Evolutionary conservation across 2,113 vertebrate genomes (phyloP).

Genomic region (Strigops habroptila): DNA sequence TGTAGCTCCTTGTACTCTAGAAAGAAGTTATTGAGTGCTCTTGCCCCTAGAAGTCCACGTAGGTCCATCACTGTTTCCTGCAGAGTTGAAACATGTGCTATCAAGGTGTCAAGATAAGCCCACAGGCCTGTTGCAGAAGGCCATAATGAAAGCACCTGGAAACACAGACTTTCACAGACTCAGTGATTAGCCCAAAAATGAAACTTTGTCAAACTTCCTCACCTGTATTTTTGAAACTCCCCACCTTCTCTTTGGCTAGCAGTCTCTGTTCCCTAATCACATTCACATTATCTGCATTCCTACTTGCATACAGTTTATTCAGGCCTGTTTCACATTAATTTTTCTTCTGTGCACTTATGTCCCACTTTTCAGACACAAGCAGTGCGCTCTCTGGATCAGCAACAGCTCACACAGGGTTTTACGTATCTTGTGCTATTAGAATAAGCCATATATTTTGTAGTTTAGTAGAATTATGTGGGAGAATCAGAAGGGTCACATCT

Average conservation of each 20-base stretch:
- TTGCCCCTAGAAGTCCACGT: neutral
- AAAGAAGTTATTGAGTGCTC: neutral
- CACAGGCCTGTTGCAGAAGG: neutral
- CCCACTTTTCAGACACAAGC: neutral
- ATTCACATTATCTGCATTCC: neutral
- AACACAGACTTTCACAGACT: neutral
- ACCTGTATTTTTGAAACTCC: neutral
- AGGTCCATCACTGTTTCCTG: neutral
- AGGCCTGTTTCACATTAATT: neutral
- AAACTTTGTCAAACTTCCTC: neutral
- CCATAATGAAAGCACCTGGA: neutral
- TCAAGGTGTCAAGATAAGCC: neutral
- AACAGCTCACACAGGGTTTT: neutral
- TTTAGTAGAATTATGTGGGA: neutral
- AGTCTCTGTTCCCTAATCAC: neutral
- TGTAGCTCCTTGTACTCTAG: neutral
- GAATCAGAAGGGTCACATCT: conserved; percentile 43
- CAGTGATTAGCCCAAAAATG: neutral
- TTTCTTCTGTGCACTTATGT: neutral
- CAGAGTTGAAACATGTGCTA: neutral
- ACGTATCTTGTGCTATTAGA: neutral
- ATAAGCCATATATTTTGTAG: neutral
- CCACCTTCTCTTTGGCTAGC: neutral
- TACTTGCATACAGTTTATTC: neutral
- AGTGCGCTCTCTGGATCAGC: neutral